phyloP scores from a whole-genome alignment of 1,140 invertebrate genomes.

The Lordiphosa clarofinis region DNA sequence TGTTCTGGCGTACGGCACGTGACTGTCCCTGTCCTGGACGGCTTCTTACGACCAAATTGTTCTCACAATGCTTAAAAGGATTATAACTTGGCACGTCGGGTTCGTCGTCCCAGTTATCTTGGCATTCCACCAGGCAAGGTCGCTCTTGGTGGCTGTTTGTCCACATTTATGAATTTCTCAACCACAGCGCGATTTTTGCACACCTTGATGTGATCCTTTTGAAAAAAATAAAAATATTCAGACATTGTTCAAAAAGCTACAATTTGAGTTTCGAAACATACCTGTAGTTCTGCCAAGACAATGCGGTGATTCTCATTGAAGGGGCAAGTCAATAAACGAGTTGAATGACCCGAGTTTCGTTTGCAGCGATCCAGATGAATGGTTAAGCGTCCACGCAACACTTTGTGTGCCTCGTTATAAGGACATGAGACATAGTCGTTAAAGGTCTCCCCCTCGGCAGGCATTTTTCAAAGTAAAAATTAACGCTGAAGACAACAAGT shows the following conservation, averaged over 20 bases:
- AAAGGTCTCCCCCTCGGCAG: no score
- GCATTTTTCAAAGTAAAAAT: no score
- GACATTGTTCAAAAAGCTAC: background rate
- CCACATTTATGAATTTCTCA: background rate
- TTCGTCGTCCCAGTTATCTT: conserved; percentile 28
- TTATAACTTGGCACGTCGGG: conserved; percentile 19
- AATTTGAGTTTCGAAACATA: conserved; percentile 4
- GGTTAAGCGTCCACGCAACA: background rate
- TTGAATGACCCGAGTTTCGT: conserved; percentile 4
- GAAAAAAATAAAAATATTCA: no score
- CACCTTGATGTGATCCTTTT: conserved; percentile 13
- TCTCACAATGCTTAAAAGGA: conserved; percentile 8
- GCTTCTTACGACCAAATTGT: conserved; percentile 14
- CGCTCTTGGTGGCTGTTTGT: background rate
- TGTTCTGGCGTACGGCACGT: background rate
- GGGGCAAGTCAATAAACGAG: conserved; percentile 15
- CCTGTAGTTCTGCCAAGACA: background rate
- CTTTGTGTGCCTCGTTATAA: no score
- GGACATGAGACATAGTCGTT: no score
- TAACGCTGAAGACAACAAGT: no score
- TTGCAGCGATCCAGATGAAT: background rate
- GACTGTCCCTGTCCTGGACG: conserved; percentile 10
- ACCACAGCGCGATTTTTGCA: background rate
- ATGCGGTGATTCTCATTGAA: conserved; percentile 17
- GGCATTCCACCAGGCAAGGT: conserved; percentile 1